Percentiles rank a stretch among this genome's conserved stretches.
Conservation (phyloP, 2,113 vertebrate genomes). For the Vombatus ursinus region DNA sequence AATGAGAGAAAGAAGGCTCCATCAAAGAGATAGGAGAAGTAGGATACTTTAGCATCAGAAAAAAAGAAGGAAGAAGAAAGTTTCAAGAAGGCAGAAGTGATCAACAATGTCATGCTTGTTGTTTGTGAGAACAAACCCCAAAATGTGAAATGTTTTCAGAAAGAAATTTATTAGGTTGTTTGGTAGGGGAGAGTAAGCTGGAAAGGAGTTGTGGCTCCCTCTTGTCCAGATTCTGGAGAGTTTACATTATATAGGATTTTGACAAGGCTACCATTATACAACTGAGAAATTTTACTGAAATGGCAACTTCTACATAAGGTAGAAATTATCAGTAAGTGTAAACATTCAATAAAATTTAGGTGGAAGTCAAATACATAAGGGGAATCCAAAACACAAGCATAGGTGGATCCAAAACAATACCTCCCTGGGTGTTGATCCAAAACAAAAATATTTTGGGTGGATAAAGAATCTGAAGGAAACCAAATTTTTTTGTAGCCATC, state of each 20-base stretch:
- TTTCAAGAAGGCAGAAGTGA: too few relatives aligned
- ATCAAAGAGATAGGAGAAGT: neutral
- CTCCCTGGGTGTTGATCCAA: too few relatives aligned
- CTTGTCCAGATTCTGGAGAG: neutral
- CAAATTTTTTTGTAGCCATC: neutral
- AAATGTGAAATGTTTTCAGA: neutral
- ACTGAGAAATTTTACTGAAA: neutral
- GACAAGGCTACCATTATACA: neutral
- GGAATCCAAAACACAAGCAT: neutral
- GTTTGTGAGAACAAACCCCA: too few relatives aligned
- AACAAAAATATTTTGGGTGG: too few relatives aligned
- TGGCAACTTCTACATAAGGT: neutral
- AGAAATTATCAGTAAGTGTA: neutral
- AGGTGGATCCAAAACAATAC: neutral
- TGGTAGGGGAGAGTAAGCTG: neutral
- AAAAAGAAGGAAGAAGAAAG: too few relatives aligned
- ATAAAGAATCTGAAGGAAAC: neutral
- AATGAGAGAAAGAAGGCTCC: neutral
- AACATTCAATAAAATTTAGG: neutral
- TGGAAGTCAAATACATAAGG: neutral
- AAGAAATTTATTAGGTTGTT: neutral
- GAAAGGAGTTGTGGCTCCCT: neutral
- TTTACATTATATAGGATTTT: neutral
- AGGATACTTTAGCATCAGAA: too few relatives aligned
- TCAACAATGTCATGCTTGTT: neutral